These are phyloP conservation scores for Chouioia cunea DNA, from an alignment of 2,888 invertebrate genomes.

Conservation along the genomic window DNA sequence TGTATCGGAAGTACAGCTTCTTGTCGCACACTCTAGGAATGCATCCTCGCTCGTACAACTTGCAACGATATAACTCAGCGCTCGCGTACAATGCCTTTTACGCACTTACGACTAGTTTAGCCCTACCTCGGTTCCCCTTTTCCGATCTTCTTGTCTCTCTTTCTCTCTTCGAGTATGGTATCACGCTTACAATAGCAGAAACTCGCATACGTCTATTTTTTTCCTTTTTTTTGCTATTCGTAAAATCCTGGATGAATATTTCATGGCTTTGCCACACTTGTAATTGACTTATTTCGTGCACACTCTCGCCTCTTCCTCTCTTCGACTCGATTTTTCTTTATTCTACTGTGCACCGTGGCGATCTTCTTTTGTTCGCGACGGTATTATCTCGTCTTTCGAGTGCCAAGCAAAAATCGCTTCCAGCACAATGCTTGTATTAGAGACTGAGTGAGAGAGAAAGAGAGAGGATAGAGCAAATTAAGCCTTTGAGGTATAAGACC, in stretches of 20 bases:
- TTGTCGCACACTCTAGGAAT: no score
- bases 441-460: neutral
- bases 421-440: slow-evolving; percentile 22
- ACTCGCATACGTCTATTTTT: slow-evolving; percentile 11
- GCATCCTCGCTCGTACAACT: neutral
- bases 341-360: neutral
- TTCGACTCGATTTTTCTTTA: neutral
- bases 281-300: slow-evolving; percentile 45
- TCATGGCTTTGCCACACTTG: slow-evolving; percentile 33
- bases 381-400: slow-evolving; percentile 25
- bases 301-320: neutral
- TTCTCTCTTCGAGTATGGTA: neutral
- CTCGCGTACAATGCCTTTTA: slow-evolving; percentile 33
- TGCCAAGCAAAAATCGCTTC: slow-evolving; percentile 18
- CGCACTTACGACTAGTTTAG: slow-evolving; percentile 19
- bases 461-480: slow-evolving; percentile 18
- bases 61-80: slow-evolving; percentile 27
- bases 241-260: slow-evolving; percentile 38
- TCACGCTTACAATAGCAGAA: slow-evolving; percentile 28
- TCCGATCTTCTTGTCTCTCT: neutral
- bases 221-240: slow-evolving; percentile 13
- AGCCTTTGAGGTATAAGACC: slow-evolving; percentile 26
- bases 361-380: slow-evolving; percentile 26
- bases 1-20: neutral
- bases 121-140: no score